These are phyloP conservation scores for Cephalotes varians DNA, from an alignment of 2,888 invertebrate species.

Conservation along the genomic window DNA sequence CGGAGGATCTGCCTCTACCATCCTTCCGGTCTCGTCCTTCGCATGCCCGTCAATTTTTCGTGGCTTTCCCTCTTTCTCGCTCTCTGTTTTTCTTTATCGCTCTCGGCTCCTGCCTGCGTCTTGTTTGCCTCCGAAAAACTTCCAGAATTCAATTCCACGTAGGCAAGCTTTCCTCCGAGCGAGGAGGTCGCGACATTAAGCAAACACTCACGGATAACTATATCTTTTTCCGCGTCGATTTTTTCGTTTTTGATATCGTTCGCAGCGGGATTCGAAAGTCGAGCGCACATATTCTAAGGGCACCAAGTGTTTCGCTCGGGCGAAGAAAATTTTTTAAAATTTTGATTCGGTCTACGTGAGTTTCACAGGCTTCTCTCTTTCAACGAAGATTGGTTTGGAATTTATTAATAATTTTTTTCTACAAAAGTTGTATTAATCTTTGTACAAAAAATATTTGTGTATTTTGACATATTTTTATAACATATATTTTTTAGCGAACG, in stretches of 20 bases:
- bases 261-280: conserved; percentile 9
- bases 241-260: conserved; percentile 26
- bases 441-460: neutral
- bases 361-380: neutral
- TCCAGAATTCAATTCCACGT: conserved; percentile 60
- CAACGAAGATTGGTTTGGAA: neutral
- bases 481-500: neutral
- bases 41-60: conserved; percentile 31
- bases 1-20: conserved; percentile 24
- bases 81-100: conserved; percentile 32
- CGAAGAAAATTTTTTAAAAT: neutral
- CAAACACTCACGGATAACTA: conserved; percentile 36
- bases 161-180: conserved; percentile 49
- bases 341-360: neutral
- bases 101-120: conserved; percentile 35
- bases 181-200: conserved; percentile 37
- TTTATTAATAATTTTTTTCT: neutral
- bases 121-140: conserved; percentile 43
- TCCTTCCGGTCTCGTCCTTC: conserved; percentile 22
- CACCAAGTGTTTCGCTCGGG: neutral
- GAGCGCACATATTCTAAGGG: neutral
- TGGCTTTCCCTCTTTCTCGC: conserved; percentile 5
- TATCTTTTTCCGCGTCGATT: conserved; percentile 41
- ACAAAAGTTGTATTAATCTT: neutral
- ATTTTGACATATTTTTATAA: neutral